Evolutionary conservation across 64 coral and sea anemone species (phyloP).

Genomic region (Anthopleura sola): DNA sequence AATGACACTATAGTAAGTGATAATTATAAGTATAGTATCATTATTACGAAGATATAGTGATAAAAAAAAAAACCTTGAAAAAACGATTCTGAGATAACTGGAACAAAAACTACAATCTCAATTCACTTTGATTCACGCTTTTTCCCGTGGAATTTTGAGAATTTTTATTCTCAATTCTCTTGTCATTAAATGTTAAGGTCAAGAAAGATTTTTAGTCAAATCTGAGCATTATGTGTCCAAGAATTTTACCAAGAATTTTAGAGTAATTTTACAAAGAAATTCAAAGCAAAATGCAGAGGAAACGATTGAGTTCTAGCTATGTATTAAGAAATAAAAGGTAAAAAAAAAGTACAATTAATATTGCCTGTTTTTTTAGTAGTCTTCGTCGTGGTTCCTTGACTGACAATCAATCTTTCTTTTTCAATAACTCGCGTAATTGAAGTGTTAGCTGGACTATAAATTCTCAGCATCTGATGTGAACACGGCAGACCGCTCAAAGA

Average conservation of each 20-base stretch:
- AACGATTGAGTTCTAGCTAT: not conserved
- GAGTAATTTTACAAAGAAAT: not conserved
- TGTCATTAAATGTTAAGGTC: too few species aligned
- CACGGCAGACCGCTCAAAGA: not conserved
- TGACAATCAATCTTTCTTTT: not conserved
- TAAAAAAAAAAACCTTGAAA: not conserved
- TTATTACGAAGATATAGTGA: too few species aligned
- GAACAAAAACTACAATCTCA: not conserved
- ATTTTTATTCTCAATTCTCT: too few species aligned
- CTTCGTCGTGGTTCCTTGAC: not conserved
- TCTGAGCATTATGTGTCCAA: too few species aligned
- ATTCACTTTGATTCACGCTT: too few species aligned
- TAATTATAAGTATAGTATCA: not conserved
- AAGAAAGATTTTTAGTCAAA: too few species aligned
- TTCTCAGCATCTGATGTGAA: not conserved
- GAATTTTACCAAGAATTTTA: too few species aligned
- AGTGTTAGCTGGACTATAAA: not conserved
- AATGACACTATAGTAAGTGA: not conserved
- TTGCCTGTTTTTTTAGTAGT: not conserved
- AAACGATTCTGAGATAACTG: not conserved
- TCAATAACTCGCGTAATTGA: not conserved
- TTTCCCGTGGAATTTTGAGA: too few species aligned
- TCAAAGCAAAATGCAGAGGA: not conserved
- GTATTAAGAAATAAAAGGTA: not conserved
- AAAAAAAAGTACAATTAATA: not conserved